A percentile compares a stretch with the other conserved stretches of the same genome.
Evolutionary conservation across 2,888 invertebrate genomes (phyloP).

Genomic region (Polymixis lichenea): DNA sequence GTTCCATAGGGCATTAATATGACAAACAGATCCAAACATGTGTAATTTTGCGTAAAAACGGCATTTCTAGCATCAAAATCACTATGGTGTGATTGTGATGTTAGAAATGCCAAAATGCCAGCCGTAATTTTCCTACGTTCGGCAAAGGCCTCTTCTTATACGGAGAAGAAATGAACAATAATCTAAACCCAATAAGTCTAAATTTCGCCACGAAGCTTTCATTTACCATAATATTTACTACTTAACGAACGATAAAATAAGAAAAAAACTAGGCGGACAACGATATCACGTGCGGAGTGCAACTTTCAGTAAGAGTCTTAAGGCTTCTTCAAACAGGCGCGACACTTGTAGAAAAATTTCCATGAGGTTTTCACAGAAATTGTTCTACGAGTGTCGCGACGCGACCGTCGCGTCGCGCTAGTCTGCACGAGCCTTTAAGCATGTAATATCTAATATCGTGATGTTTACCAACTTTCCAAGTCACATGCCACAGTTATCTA

Average conservation of each 20-base stretch:
- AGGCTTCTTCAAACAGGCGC: too few relatives aligned
- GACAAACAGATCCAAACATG: too few relatives aligned
- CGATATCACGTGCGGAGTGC: neutral
- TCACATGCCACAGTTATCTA: slow-evolving; percentile 6
- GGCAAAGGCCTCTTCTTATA: neutral
- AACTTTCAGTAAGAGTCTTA: slow-evolving; percentile 10
- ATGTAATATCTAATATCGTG: slow-evolving; percentile 13
- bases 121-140: neutral
- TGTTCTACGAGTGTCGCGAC: too few relatives aligned
- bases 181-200: too few relatives aligned
- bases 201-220: neutral
- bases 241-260: neutral
- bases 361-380: too few relatives aligned
- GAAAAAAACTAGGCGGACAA: neutral
- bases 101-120: neutral
- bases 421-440: too few relatives aligned
- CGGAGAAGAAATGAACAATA: neutral
- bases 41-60: neutral
- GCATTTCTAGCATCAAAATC: too few relatives aligned
- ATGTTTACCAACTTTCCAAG: slow-evolving; percentile 14
- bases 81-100: neutral
- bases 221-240: neutral
- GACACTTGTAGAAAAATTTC: too few relatives aligned
- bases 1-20: neutral
- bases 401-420: too few relatives aligned